phyloP scores from a whole-genome alignment of 2,797 vertebrate genomes.

The Peromyscus attwateri region DNA sequence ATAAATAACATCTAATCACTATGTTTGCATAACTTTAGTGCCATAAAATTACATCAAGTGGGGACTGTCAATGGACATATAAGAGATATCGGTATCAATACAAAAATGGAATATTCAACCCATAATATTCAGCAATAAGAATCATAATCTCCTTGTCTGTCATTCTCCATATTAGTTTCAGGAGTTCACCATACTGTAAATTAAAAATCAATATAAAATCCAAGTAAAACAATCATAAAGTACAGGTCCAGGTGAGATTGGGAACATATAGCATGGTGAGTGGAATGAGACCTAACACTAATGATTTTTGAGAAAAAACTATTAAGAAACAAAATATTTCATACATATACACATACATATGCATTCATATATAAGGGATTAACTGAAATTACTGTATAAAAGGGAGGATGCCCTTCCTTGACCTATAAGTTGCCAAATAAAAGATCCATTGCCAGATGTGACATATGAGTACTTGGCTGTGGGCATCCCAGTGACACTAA shows the following conservation, averaged over 20 bases:
- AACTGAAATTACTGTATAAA: not conserved
- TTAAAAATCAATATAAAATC: conserved; percentile 36
- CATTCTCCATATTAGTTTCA: not conserved
- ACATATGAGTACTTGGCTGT: not conserved
- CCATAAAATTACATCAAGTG: not conserved
- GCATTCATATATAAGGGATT: not conserved
- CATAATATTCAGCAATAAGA: not conserved
- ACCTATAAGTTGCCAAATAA: not conserved
- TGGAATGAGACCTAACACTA: not conserved
- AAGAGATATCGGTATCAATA: not conserved
- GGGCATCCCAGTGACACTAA: not conserved
- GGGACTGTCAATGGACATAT: not conserved
- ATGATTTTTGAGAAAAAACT: not conserved
- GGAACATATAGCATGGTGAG: not conserved
- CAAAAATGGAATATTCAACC: not conserved
- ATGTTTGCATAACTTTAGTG: not conserved
- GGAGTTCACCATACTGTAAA: not conserved
- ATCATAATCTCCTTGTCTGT: not conserved
- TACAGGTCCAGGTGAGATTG: not conserved
- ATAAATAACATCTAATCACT: too few species aligned
- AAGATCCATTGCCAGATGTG: not conserved
- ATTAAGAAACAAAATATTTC: not conserved
- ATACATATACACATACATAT: not conserved
- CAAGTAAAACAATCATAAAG: conserved; percentile 23
- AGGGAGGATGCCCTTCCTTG: not conserved